Evolutionary conservation across 2,797 vertebrate genomes (phyloP).

Genomic region (Chiropotes sagulatus): DNA sequence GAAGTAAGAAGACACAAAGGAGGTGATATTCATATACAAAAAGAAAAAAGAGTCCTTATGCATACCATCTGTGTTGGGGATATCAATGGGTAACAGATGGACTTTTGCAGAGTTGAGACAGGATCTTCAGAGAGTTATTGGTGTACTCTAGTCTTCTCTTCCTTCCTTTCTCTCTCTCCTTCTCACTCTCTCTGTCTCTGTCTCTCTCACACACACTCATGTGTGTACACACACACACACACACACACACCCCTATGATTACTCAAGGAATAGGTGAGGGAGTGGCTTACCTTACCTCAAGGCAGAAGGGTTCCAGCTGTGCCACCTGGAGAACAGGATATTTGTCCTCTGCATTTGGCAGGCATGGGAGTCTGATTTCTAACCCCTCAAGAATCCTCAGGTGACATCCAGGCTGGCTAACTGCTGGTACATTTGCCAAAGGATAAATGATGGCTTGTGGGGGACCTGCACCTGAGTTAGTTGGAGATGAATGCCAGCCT

Average conservation of each 20-base stretch:
- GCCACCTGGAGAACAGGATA: background rate
- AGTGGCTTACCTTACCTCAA: background rate
- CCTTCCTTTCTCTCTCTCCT: background rate
- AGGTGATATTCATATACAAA: background rate
- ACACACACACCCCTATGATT: too few relatives aligned
- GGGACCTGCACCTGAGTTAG: background rate
- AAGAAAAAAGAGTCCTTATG: background rate
- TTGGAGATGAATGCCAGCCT: background rate
- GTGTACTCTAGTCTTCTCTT: background rate
- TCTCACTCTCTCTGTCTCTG: too few relatives aligned
- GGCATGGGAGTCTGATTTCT: background rate
- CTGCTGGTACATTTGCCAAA: background rate
- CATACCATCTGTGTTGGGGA: background rate
- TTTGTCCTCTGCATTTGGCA: background rate
- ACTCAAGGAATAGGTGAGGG: background rate
- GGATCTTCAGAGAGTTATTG: background rate
- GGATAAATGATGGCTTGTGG: background rate
- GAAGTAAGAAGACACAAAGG: background rate
- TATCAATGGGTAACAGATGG: too few relatives aligned
- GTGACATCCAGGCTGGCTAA: background rate
- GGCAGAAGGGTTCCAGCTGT: background rate
- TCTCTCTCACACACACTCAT: background rate
- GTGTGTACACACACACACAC: background rate
- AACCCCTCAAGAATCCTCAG: background rate
- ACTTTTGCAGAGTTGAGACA: background rate